Conservation (phyloP, 2,113 vertebrate species). For the Cyprinus carpio region DNA sequence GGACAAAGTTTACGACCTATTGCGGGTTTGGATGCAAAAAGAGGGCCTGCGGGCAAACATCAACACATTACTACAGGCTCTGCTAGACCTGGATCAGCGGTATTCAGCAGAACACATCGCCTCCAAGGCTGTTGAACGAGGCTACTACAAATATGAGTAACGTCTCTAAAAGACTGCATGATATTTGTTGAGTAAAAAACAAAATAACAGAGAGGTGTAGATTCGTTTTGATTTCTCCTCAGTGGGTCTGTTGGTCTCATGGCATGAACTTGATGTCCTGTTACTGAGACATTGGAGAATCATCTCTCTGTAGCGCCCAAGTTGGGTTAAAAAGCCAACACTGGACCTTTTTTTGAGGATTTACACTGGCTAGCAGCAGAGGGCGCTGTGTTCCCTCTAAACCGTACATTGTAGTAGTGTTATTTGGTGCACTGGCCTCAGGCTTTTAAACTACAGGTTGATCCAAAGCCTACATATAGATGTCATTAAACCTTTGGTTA, state of each 20-base stretch:
- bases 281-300: background rate
- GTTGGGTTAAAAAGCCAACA: constrained; percentile 44
- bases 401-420: constrained; percentile 62
- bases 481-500: background rate
- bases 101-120: constrained; percentile 76
- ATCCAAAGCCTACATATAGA: constrained; percentile 19
- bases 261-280: background rate
- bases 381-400: constrained; percentile 54
- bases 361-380: constrained; percentile 74
- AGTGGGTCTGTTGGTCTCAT: background rate
- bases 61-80: constrained; percentile 71
- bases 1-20: constrained; percentile 79
- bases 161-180: background rate
- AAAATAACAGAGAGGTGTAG: background rate
- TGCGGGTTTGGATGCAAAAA: constrained; percentile 79
- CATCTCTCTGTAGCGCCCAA: constrained; percentile 36
- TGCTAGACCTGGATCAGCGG: constrained; percentile 76
- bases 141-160: constrained; percentile 73
- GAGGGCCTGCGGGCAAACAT: constrained; percentile 78
- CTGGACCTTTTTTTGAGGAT: constrained; percentile 58
- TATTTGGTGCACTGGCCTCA: constrained; percentile 70
- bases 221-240: too few species aligned
- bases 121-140: constrained; percentile 64
- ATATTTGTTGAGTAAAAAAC: background rate
- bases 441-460: constrained; percentile 57